Evolutionary conservation across 1,140 invertebrate genomes (phyloP), one percentile per base, ranked within the genome.

Genomic region (Philotrypesis tridentata): DNA sequence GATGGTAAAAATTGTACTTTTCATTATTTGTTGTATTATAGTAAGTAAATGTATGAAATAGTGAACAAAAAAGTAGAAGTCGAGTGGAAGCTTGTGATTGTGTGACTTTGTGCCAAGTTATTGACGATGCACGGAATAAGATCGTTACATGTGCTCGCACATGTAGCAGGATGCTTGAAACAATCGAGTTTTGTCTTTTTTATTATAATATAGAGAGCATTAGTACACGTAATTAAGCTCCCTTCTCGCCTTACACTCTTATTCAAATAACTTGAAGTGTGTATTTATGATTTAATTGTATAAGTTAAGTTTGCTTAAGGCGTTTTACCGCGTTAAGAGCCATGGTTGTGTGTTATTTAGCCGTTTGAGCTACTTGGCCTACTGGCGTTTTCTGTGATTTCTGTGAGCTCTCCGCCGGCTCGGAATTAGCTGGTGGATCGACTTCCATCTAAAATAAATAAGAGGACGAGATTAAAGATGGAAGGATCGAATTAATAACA

Each of bases 271-370:
- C 25, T 78, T 65, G 27, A 78, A 55, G n/a, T 55, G 21, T 55
- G 17, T 55, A n/a, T 21, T 55, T 55, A 14, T 43, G 48, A 21
- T 14, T 55, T 21, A 61, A 71, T 43, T 63, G 12, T 27, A 23
- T 29, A 14, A 78, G 29, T 63, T 83, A 87, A 67, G 80, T 86
- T 61, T 85, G 84, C 70, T 85, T 85, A 82, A 84, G 86, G 48
- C 88, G 87, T 80, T 89, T 90, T 9, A 85, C 79, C 9, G 85
- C 82, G 78, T 79, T 86, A 43, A 86, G 61, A 29, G 86, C 72
- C 61, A 83, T 87, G 83, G 75, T 90, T 80, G 85, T 89, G 87
- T 91, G 91, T 90, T 92, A 92, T 91, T 92, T 92, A 72, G 89
- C 80, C 9, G 87, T 82, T 87, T 90, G 90, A 83, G 87, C 88